Evolutionary conservation across 2,797 vertebrate genomes (phyloP), one percentile per base, ranked within the genome.

Genomic region (Macroramphosus scolopax): DNA sequence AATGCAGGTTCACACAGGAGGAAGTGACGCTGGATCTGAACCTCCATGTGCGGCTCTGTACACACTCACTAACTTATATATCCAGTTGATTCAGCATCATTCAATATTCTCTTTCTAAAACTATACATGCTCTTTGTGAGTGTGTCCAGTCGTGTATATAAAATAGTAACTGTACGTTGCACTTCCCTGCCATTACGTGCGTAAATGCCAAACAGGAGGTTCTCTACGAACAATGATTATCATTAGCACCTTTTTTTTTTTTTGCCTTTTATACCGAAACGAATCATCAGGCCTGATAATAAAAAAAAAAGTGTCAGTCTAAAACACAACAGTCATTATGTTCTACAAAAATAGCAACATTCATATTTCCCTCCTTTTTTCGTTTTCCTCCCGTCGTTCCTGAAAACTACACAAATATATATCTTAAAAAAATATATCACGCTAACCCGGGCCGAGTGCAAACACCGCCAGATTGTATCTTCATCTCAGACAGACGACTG

Each of bases 391-490:
- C n/a, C n/a, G n/a, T n/a, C n/a, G n/a, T n/a, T n/a, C n/a, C n/a
- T n/a, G n/a, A 72, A 82, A 86, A 77, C 64, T 68, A 81, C 52
- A 76, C 49, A 50, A 42, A 54, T 46, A 56, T 64, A 55, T 59
- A 56, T 48, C 37, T 90, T 81, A 84, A 86, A 91, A 92, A 94
- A 91, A 91, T 91, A 92, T 87, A 78, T 90, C 88, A 89, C 87
- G 86, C 71, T 91, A 92, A 92, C 64, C 88, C 68, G 83, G 93
- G 84, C 51, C 76, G 87, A 94, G 93, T 94, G 93, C 93, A 96
- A 95, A 89, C 79, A 73, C 88, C 91, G 92, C 91, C 93, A 90
- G 78, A 92, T 87, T 89, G 83, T 75, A 78, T 69, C 78, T 52
- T 74, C 47, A 78, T 90, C 86, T 90, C 86, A 87, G 89, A 90